These are phyloP conservation scores for Helarctos malayanus DNA, from an alignment of 2,797 vertebrate genomes.

Conservation along the genomic window DNA sequence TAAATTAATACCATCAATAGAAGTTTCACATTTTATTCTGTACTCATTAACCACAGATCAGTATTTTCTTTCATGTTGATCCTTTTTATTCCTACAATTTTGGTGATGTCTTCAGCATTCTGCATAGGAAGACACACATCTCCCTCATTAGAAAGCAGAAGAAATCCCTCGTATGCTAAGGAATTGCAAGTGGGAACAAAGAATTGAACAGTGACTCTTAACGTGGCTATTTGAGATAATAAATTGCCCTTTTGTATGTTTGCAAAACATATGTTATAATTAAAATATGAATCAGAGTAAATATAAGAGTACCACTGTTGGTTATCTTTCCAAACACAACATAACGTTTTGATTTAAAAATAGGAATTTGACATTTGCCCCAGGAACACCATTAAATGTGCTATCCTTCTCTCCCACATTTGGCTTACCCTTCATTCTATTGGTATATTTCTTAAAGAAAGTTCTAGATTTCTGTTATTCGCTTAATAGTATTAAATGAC, in stretches of 20 bases:
- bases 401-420: not conserved
- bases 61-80: slow-evolving; percentile 12
- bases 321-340: slow-evolving; percentile 17
- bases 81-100: slow-evolving; percentile 20
- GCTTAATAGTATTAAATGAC: not conserved
- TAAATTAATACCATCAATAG: slow-evolving; percentile 6
- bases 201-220: not conserved
- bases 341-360: slow-evolving; percentile 46
- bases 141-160: not conserved
- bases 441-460: not conserved
- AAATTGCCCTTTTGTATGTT: not conserved
- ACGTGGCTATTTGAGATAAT: not conserved
- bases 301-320: not conserved
- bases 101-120: not conserved
- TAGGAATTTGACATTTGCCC: not conserved
- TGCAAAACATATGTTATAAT: not conserved
- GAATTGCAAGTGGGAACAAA: not conserved
- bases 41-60: not conserved
- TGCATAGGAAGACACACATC: not conserved
- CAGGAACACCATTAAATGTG: not conserved
- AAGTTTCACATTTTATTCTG: not conserved
- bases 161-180: not conserved
- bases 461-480: slow-evolving; percentile 12
- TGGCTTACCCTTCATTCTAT: not conserved
- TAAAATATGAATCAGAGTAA: slow-evolving; percentile 37